Evolutionary conservation across 2,113 vertebrate species (phyloP).

Genomic region (Fulica atra): DNA sequence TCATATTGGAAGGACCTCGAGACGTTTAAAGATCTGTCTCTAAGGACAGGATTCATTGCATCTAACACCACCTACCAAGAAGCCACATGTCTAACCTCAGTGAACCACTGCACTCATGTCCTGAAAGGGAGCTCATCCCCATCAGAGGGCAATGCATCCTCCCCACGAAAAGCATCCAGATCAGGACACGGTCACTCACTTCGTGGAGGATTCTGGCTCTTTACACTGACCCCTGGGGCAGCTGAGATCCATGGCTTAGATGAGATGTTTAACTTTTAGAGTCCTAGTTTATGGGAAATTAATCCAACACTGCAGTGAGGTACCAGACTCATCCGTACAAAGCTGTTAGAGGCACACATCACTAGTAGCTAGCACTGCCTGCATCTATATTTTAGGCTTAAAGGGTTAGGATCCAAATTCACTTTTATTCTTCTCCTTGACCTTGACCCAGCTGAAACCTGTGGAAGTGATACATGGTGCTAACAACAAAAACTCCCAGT

Average conservation of each 20-base stretch:
- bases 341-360: not conserved
- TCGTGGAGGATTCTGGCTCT: not conserved
- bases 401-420: not conserved
- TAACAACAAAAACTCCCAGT: not conserved
- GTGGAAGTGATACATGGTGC: not conserved
- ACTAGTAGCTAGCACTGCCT: not conserved
- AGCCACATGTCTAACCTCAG: not conserved
- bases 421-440: not conserved
- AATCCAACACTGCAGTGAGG: not conserved
- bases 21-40: not conserved
- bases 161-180: not conserved
- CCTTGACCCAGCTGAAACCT: not conserved
- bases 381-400: not conserved
- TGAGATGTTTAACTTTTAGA: not conserved
- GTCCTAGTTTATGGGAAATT: not conserved
- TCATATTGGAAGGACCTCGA: not conserved
- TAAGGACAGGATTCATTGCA: not conserved
- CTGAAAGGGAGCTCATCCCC: not conserved
- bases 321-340: not conserved
- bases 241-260: not conserved
- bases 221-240: not conserved
- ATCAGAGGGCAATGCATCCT: not conserved
- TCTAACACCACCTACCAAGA: not conserved
- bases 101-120: rapidly evolving
- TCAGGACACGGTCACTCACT: rapidly evolving